Percentiles rank a stretch among this genome's conserved stretches.
Conservation (phyloP, 2,113 vertebrate genomes). For the Lagopus muta region DNA sequence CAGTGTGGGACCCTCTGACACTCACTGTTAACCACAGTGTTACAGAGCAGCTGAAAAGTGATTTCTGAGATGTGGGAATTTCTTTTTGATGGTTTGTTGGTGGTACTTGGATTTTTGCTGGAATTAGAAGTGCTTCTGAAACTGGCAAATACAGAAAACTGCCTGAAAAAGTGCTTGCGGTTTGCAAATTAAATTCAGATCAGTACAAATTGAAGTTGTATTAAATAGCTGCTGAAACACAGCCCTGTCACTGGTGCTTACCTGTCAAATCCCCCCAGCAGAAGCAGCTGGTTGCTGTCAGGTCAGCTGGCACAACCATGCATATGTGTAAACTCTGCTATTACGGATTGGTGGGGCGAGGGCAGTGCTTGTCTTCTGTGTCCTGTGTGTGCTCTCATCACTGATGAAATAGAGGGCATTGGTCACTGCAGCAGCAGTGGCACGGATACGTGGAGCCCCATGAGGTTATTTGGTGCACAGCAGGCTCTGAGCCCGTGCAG, state of each 20-base stretch:
- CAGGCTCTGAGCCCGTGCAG: fast-evolving
- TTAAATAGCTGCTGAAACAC: background rate
- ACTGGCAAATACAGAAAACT: background rate
- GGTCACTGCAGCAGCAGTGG: no score
- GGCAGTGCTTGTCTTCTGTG: background rate
- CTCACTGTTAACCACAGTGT: fast-evolving
- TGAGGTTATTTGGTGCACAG: background rate
- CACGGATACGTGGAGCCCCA: fast-evolving
- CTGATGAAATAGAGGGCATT: no score
- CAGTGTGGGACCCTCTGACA: fast-evolving
- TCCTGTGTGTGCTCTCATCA: background rate
- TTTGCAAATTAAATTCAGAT: background rate
- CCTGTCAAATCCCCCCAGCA: background rate
- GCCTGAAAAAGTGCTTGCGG: background rate
- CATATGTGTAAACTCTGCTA: background rate
- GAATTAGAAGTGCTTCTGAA: background rate
- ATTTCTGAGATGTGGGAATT: background rate
- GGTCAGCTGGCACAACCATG: background rate
- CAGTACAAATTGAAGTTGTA: background rate
- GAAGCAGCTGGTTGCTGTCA: background rate
- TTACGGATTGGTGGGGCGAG: background rate
- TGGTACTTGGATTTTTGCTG: background rate
- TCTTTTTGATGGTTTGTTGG: background rate
- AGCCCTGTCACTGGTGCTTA: fast-evolving
- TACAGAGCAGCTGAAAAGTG: background rate